Evolutionary conservation across 2,113 vertebrate genomes (phyloP).

Genomic region (Mobula birostris): DNA sequence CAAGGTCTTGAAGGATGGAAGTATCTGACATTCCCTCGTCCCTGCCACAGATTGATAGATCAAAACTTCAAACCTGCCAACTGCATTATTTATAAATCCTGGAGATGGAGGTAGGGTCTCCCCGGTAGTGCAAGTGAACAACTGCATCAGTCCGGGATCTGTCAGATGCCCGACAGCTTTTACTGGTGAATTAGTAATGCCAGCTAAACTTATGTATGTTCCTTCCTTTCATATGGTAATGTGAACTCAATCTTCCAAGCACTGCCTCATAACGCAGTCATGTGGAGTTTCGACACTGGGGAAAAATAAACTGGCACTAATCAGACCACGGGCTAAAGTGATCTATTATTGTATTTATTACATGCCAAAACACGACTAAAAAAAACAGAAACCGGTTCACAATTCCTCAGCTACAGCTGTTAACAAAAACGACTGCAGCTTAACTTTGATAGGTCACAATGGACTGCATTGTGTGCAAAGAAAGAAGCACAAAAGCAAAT

Average conservation of each 20-base stretch:
- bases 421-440: not conserved
- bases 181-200: slow-evolving; percentile 26
- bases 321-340: not conserved
- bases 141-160: not conserved
- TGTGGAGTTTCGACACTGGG: not conserved
- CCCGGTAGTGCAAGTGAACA: not conserved
- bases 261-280: not conserved
- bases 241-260: not conserved
- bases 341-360: slow-evolving; percentile 15
- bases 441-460: not conserved
- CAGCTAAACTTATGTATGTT: not conserved
- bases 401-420: not conserved
- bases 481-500: not conserved
- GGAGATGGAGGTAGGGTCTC: not conserved
- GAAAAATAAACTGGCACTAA: not conserved
- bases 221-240: slow-evolving; percentile 25
- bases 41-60: not conserved
- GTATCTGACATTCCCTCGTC: not conserved
- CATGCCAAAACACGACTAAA: not conserved
- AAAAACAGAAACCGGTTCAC: not conserved
- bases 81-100: not conserved
- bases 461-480: not conserved
- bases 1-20: not conserved
- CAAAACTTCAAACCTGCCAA: not conserved
- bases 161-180: slow-evolving; percentile 15